Evolutionary conservation across 2,797 vertebrate genomes (phyloP).

Genomic region (Taenioides sp.): DNA sequence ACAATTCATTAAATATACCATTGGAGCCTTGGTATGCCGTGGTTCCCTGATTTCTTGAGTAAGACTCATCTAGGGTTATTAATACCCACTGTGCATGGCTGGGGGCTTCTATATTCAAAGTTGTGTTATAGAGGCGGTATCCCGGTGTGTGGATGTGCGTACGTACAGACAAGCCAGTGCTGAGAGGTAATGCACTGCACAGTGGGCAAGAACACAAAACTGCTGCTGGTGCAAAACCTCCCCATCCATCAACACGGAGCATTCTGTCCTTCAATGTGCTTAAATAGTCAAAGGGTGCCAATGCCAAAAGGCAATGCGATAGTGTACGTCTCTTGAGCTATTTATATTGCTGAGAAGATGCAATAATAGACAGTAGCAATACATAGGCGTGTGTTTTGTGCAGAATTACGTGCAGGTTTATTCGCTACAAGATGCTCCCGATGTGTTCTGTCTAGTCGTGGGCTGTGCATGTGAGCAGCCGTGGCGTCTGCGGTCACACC

Average conservation of each 20-base stretch:
- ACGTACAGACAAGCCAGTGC: not conserved
- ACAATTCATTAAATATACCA: not conserved
- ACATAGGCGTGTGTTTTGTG: not conserved
- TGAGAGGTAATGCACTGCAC: slow-evolving; percentile 18
- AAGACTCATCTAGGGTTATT: not conserved
- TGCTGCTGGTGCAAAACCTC: slow-evolving; percentile 30
- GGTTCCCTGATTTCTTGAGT: not conserved
- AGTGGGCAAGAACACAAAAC: slow-evolving; percentile 11
- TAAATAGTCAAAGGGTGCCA: slow-evolving; percentile 35
- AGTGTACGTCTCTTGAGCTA: slow-evolving; percentile 45
- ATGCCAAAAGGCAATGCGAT: slow-evolving; percentile 52
- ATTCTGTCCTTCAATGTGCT: slow-evolving; percentile 40
- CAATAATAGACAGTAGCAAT: slow-evolving; percentile 13
- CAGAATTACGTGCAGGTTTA: slow-evolving; percentile 23
- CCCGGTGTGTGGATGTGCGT: slow-evolving; percentile 9
- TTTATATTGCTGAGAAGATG: slow-evolving; percentile 47
- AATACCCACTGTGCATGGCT: not conserved
- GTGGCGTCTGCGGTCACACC: slow-evolving; percentile 63
- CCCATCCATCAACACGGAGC: slow-evolving; percentile 32
- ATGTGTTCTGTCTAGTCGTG: slow-evolving; percentile 30
- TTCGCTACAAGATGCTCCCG: slow-evolving; percentile 36
- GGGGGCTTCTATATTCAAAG: slow-evolving; percentile 1
- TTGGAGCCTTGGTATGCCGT: not conserved
- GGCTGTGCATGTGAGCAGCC: slow-evolving; percentile 22
- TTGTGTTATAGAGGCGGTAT: slow-evolving; percentile 8